Base-by-base conservation (phyloP, 2,888 invertebrate species). In the Odontothrips loti region DNA sequence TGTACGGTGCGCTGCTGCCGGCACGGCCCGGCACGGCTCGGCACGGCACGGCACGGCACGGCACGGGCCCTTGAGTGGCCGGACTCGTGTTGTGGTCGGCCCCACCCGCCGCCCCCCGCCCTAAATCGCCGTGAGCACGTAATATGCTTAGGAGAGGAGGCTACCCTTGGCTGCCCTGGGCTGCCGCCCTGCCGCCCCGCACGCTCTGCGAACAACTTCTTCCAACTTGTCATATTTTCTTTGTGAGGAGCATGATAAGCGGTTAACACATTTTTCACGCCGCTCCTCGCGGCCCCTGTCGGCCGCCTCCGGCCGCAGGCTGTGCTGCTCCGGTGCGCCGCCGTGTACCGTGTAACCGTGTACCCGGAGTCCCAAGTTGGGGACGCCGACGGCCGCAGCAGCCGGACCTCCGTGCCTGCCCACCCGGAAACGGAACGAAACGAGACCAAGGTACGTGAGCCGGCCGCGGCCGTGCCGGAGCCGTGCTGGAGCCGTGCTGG, bases 221-320 rank as follows among this genome's bases (percentile, higher is more conserved):
- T 12, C 23, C 68, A 75, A 75, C 68, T 75, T 75, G 68, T 75
- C 68, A 75, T 75, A 75, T 75, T 75, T 75, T 75, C 68, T 12
- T 75, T 75, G 68, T 75, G 23, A 75, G 68, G 27, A 27, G 68
- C 68, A 75, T 75, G 68, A 75, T 75, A 75, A 75, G 68, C 68
- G 68, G 68, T 75, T 75, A 75, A 75, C 68, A 75, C 68, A 75
- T 75, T 75, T 75, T 75, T 75, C 68, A 75, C 58, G 68, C 58
- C 17, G 20, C 58, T 15, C 58, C 58, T 58, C 58, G 15, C 10
- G 58, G 58, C n/a, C 58, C 6, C 58, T 58, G 20, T 17, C 58
- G 51, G 2, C 51, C 51, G 51, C 51, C 20, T 2, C 34, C 34
- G 34, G 3, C 34, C 34, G 2, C 34, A 43, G 34, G 34, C 34